phyloP scores from a whole-genome alignment of 2,888 invertebrate genomes.

The Elmis aenea region DNA sequence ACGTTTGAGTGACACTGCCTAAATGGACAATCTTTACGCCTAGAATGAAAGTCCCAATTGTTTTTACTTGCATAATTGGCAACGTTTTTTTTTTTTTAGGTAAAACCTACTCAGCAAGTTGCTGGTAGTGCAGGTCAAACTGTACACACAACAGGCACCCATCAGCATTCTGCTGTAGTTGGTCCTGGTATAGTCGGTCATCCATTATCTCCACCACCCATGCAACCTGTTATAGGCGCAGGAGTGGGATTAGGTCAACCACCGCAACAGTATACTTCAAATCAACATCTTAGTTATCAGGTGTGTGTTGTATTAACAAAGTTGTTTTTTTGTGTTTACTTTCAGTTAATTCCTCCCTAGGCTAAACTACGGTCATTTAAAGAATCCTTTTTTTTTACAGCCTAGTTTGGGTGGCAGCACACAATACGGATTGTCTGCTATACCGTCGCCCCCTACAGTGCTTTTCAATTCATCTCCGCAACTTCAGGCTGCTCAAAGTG shows the following conservation, averaged over 20 bases:
- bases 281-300: slow-evolving; percentile 68
- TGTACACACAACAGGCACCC: slow-evolving; percentile 31
- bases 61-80: neutral
- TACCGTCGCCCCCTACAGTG: slow-evolving; percentile 81
- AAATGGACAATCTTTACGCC: no score
- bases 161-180: slow-evolving; percentile 44
- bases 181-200: slow-evolving; percentile 44
- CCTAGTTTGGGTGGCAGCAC: slow-evolving; percentile 45
- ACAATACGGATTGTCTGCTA: slow-evolving; percentile 77
- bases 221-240: slow-evolving; percentile 50
- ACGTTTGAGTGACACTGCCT: no score
- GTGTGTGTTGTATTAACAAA: no score
- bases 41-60: slow-evolving; percentile 2
- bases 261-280: slow-evolving; percentile 52
- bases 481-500: slow-evolving; percentile 49
- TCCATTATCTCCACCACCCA: slow-evolving; percentile 58
- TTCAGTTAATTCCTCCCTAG: neutral
- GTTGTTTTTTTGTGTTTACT: neutral
- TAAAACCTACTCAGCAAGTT: slow-evolving; percentile 80
- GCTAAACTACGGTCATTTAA: neutral
- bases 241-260: slow-evolving; percentile 49
- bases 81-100: slow-evolving; percentile 46
- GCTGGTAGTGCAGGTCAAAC: slow-evolving; percentile 47
- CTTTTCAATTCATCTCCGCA: slow-evolving; percentile 74
- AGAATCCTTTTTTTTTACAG: slow-evolving; percentile 29